Base-by-base conservation (phyloP, 2,888 invertebrate genomes). In the Heteromyza rotundicornis region DNA sequence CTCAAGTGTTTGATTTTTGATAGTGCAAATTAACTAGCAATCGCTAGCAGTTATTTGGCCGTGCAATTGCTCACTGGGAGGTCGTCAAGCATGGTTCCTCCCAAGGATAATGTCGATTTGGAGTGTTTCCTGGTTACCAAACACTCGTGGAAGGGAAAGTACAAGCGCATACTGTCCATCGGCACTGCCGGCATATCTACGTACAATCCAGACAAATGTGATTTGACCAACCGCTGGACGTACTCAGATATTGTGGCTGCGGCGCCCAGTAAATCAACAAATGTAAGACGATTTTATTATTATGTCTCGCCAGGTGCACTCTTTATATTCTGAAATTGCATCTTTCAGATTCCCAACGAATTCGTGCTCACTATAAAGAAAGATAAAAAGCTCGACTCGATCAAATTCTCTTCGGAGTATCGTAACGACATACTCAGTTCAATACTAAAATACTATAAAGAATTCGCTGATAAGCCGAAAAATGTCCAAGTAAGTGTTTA, bases 91-190 rank as follows among this genome's bases (percentile, higher is more conserved):
- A 79, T 81, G 81, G 72, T 77, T 73, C 76, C 80, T 67, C 69
- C 78, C 32, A 82, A 92, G 85, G 95, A 96, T 84, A 98, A 97
- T 86, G 90, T 92, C 79, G 98, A 99, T 89, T 89, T 97, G 81
- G 94, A 95, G 70, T 97, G 98, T 81, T 99, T 95, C 85, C 89
- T 95, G 79, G 96, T 98, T 79, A 96, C 94, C 35, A 99, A 99
- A 85, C 96, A 97, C 84, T 96, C 94, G 23, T 99, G 98, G 98
- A 98, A 96, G 84, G 99, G 98, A 82, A 98, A 95, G 92, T 99
- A 99, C 85, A 97, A 96, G 84, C 87, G 99, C 73, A 94, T 99
- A 76, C 95, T 99, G 82, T 96, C 98, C 8, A 90, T 99, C 77
- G 98, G 98, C 59, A 93, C 95, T 44, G 89, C 90, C 80, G 98